Evolutionary conservation across 2,888 invertebrate species (phyloP), one percentile per base, ranked within the genome.

Genomic region (Serripes groenlandicus): DNA sequence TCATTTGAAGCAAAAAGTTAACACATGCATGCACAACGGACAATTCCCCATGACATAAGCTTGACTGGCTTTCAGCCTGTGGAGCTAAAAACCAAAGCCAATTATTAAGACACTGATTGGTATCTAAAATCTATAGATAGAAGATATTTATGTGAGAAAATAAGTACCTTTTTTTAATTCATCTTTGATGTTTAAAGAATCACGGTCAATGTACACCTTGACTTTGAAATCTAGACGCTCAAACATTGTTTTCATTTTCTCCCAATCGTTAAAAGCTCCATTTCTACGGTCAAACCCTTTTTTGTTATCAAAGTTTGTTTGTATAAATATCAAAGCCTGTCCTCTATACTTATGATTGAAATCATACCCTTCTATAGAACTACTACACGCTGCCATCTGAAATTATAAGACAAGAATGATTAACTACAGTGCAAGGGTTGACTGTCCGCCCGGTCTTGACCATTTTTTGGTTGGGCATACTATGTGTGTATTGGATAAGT

Each of bases 191-290:
- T 70, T 0, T 28, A 62, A 18, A 5, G 49, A 34, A 23, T 60
- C 35, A 1, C 70, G 34, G 32, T 77, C 34, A 23, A 15, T 77
- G 26, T 70, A 77, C 11, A 52, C 23, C 23, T 58, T 77, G 26
- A 77, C 62, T 32, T 62, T 60, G n/a, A 77, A 77, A 34, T 77
- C 76, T 5, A 77, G 70, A 32, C n/a, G 4, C 52, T 49, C n/a
- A 32, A 77, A 77, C 26, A 77, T 49, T 26, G 34, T 35, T 52
- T 23, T 32, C 76, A 77, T 77, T 58, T 70, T 77, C 11, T 21
- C 21, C 23, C 42, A 18, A 34, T 77, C 76, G 35, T 11, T n/a
- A 28, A 18, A 28, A 4, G 69, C 42, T 7, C 76, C 76, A 3
- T 30, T 21, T 69, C 76, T 69, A 2, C 3, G 26, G 3, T 1